These are phyloP conservation scores for Eueides isabella DNA, from an alignment of 1,140 invertebrate genomes.

Conservation along the genomic window DNA sequence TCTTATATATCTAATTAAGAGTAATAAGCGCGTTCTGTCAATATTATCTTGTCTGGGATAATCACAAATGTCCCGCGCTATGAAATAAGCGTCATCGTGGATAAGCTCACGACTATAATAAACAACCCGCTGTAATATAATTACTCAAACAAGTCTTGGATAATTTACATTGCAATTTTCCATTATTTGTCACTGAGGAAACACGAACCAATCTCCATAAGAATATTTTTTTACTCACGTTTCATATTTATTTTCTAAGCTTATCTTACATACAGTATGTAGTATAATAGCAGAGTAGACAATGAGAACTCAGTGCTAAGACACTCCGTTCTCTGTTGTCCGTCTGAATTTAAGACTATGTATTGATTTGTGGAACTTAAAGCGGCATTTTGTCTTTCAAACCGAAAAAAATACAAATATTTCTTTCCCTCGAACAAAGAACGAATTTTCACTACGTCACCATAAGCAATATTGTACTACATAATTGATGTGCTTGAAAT, in stretches of 20 bases:
- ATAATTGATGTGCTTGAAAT: too few species aligned
- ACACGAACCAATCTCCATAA: background rate
- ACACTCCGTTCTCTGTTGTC: too few species aligned
- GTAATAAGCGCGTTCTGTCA: background rate
- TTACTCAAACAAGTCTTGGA: conserved; percentile 24
- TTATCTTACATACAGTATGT: background rate
- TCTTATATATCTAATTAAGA: background rate
- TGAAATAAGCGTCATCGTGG: conserved; percentile 10
- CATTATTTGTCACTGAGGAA: conserved; percentile 29
- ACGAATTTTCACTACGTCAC: too few species aligned
- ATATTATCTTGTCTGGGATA: conserved; percentile 12
- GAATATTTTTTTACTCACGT: background rate
- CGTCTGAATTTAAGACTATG: too few species aligned
- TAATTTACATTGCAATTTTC: conserved; percentile 27
- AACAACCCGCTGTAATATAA: conserved; percentile 28
- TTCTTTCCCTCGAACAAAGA: too few species aligned
- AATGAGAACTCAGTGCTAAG: too few species aligned
- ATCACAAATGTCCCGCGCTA: background rate
- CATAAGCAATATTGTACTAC: too few species aligned
- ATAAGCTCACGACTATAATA: conserved; percentile 26
- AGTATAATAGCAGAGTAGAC: too few species aligned
- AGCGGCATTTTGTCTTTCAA: too few species aligned
- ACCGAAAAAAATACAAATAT: too few species aligned
- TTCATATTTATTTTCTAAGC: too few species aligned
- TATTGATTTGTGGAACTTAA: too few species aligned